These are phyloP conservation scores for Hypomecis punctinalis DNA, from an alignment of 2,888 invertebrate species.

Conservation along the genomic window DNA sequence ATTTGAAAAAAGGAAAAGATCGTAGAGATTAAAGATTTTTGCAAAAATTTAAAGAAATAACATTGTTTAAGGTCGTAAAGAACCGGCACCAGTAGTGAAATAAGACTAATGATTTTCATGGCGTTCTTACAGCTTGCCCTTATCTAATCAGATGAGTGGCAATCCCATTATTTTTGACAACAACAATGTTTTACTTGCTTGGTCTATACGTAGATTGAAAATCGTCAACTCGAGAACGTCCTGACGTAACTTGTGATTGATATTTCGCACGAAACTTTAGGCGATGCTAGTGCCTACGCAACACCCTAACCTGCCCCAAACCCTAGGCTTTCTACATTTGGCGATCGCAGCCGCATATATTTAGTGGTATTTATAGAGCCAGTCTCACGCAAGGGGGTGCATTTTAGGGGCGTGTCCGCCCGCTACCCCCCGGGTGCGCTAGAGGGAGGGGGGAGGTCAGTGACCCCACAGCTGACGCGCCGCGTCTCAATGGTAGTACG, in stretches of 20 bases:
- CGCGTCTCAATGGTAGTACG: constrained; percentile 69
- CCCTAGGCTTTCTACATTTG: constrained; percentile 42
- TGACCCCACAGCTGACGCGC: constrained; percentile 76
- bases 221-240: too few species aligned
- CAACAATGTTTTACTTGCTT: too few species aligned
- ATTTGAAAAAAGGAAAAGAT: too few species aligned
- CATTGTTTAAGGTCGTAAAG: too few species aligned
- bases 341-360: constrained; percentile 38
- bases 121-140: too few species aligned
- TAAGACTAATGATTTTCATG: too few species aligned
- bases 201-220: too few species aligned
- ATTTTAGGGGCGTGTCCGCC: constrained; percentile 56
- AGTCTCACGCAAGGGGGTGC: constrained; percentile 43
- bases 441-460: constrained; percentile 48
- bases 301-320: constrained; percentile 31
- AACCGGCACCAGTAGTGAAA: too few species aligned
- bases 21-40: too few species aligned
- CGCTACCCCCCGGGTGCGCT: constrained; percentile 17
- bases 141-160: too few species aligned
- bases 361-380: constrained; percentile 32
- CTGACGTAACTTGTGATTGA: not conserved
- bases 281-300: not conserved
- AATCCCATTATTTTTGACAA: too few species aligned
- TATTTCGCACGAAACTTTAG: constrained; percentile 12
- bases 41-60: too few species aligned